phyloP scores from a whole-genome alignment of 2,888 invertebrate species.

The Brachypterus glaber region DNA sequence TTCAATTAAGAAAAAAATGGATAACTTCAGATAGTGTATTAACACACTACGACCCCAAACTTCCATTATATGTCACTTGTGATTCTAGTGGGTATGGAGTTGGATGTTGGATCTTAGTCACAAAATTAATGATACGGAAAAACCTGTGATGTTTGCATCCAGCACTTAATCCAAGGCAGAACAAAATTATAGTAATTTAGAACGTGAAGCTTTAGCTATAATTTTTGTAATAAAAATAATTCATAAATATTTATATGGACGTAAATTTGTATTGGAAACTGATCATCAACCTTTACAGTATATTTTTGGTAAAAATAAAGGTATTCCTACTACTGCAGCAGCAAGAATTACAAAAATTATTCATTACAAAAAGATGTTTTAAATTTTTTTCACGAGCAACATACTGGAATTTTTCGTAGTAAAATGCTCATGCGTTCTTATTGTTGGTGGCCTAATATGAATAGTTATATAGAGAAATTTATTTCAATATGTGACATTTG shows the following conservation, averaged over 20 bases:
- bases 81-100: not conserved
- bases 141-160: not conserved
- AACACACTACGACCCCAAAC: not conserved
- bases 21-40: not conserved
- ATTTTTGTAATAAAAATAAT: not conserved
- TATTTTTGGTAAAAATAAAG: constrained; percentile 20
- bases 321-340: constrained; percentile 15
- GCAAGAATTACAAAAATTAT: constrained; percentile 14
- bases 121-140: not conserved
- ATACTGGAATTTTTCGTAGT: constrained; percentile 7
- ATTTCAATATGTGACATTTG: constrained; percentile 9
- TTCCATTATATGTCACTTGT: not conserved
- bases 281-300: constrained; percentile 19
- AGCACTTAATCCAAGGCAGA: not conserved
- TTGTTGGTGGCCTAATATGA: constrained; percentile 10
- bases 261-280: constrained; percentile 14
- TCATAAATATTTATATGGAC: constrained; percentile 9
- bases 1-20: not conserved
- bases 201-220: no score
- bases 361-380: constrained; percentile 6
- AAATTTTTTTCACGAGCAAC: constrained; percentile 13
- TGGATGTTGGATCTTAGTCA: not conserved
- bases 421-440: constrained; percentile 8
- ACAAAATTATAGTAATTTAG: not conserved
- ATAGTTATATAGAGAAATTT: constrained; percentile 9